Evolutionary conservation across 1,140 invertebrate species (phyloP).

Genomic region (Papilio polytes): DNA sequence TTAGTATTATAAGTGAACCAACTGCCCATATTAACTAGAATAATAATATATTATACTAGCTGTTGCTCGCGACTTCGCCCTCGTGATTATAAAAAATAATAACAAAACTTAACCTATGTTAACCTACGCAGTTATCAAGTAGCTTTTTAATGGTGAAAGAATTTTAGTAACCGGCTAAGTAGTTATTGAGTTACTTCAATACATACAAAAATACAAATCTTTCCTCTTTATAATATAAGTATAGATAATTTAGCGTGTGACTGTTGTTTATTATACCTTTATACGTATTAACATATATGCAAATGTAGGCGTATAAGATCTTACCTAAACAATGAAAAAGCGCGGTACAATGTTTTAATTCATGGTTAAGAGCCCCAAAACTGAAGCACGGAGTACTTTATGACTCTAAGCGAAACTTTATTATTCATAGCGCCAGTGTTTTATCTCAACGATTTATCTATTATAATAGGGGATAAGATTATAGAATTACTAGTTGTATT

Average conservation of each 20-base stretch:
- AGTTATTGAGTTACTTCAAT: too few species aligned
- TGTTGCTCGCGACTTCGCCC: too few species aligned
- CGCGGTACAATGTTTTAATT: background rate
- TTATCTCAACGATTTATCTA: slow-evolving; percentile 49
- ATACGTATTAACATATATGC: background rate
- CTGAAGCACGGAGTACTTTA: slow-evolving; percentile 28
- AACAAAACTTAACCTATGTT: too few species aligned
- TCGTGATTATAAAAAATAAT: too few species aligned
- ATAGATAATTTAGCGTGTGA: slow-evolving; percentile 4
- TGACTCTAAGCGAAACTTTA: slow-evolving; percentile 13
- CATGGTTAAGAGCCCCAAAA: background rate
- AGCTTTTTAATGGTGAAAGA: too few species aligned
- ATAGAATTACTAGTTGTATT: slow-evolving; percentile 31
- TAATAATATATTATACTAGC: background rate
- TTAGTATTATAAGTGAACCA: slow-evolving; percentile 13
- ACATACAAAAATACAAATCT: too few species aligned
- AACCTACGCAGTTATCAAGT: too few species aligned
- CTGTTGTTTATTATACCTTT: background rate
- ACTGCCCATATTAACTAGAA: background rate
- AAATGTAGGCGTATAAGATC: background rate
- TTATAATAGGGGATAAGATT: slow-evolving; percentile 43
- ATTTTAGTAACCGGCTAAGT: too few species aligned
- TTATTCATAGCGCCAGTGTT: slow-evolving; percentile 5
- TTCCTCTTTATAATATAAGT: too few species aligned
- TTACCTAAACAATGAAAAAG: slow-evolving; percentile 26